These are phyloP conservation scores for Halichoerus grypus DNA, from an alignment of 2,113 vertebrate genomes.

Conservation along the genomic window DNA sequence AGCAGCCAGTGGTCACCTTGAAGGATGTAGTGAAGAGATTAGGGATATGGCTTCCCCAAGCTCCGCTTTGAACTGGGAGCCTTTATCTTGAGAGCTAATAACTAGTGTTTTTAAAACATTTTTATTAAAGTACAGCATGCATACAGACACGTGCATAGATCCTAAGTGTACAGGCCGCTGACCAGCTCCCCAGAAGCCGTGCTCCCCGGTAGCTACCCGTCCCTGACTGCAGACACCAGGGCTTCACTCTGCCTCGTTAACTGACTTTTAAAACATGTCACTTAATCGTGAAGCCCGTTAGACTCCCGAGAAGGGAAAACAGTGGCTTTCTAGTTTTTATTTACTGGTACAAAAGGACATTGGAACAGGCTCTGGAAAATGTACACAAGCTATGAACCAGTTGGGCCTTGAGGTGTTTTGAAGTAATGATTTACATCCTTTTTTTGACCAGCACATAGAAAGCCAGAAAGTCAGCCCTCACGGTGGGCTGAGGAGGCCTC, in stretches of 20 bases:
- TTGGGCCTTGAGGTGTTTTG: not conserved
- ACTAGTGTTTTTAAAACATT: slow-evolving; percentile 14
- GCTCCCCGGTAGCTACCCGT: accelerated
- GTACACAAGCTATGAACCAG: not conserved
- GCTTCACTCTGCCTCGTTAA: not conserved
- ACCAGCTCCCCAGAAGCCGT: not conserved
- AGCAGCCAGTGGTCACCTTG: not conserved
- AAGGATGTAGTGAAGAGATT: not conserved
- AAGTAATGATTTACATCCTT: not conserved
- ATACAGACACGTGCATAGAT: not conserved
- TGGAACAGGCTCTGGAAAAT: slow-evolving; percentile 38
- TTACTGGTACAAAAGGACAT: slow-evolving; percentile 20
- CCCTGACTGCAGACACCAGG: not conserved
- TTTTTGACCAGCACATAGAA: not conserved
- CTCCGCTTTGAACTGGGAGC: not conserved
- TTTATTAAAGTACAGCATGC: not conserved
- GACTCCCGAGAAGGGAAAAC: slow-evolving; percentile 31
- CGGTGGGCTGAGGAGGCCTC: not conserved
- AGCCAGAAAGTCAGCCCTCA: not conserved
- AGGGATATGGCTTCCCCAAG: slow-evolving; percentile 42
- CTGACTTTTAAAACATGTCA: not conserved
- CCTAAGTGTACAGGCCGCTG: not conserved
- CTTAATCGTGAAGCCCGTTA: not conserved
- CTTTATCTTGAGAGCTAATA: not conserved
- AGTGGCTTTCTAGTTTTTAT: not conserved